Base-by-base conservation (phyloP, 2,113 vertebrate genomes). In the Ciconia maguari region DNA sequence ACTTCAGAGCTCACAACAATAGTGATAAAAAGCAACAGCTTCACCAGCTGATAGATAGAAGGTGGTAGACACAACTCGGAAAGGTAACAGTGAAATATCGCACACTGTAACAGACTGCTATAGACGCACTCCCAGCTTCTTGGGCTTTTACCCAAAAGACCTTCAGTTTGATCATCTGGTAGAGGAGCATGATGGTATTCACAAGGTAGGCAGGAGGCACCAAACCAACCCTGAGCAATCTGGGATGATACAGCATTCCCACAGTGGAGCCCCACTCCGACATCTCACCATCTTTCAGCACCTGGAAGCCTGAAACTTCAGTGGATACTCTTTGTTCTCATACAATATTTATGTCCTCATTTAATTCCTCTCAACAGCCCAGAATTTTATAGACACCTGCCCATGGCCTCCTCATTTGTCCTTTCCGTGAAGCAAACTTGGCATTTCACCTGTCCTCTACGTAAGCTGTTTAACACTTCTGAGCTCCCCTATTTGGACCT, bases 91-190 rank as follows among this genome's bases (percentile, higher is more conserved):
- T 30, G 54, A 65, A n/a, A 30, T 32, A 41, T 0, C 4, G 46
- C 0, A 0, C 38, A 5, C 20, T 49, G 17, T 18, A 21, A 10
- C 78, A 66, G 46, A 14, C 36, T 57, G 32, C 52, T 8, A 5
- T 7, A 42, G 18, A 12, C 26, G 36, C 36, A 30, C 29, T 30
- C 11, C 32, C 10, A 55, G 52, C 32, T 57, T 41, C 83, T 46
- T 2, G 2, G 16, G 46, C 61, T 51, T 51, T 5, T 34, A 57
- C 36, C 52, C 30, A 18, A 32, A 32, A 68, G 5, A 20, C 8
- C 18, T 55, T 29, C 52, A 38, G 15, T 7, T 1, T 29, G 62
- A 34, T 9, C 10, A 42, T 42, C 42, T 54, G 21, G 14, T 3
- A 61, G 41, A 81, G n/a, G 11, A 65, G 26, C 2, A 49, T 16